Percentiles rank a stretch among this genome's conserved stretches.
phyloP scores from a whole-genome alignment of 1,140 invertebrate genomes.

The Procambarus clarkii region DNA sequence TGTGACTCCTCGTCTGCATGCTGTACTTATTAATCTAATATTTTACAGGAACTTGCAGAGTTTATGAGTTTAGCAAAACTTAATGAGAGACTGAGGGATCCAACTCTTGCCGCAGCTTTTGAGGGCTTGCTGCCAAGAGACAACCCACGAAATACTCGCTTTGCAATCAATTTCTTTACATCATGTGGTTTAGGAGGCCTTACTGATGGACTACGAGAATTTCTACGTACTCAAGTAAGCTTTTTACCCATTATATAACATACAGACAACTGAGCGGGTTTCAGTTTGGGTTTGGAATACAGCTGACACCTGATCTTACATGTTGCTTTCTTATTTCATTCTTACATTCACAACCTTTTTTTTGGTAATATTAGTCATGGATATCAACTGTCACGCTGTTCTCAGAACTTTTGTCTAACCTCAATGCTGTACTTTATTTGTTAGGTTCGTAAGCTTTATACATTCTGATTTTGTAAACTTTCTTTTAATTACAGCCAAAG shows the following conservation, averaged over 20 bases:
- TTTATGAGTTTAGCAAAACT: constrained; percentile 96
- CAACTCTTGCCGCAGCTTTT: constrained; percentile 90
- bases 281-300: no score
- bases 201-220: constrained; percentile 94
- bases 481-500: constrained; percentile 82
- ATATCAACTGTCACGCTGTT: no score
- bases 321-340: no score
- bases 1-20: no score
- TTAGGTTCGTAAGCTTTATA: neutral
- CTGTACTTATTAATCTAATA: neutral
- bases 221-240: constrained; percentile 82
- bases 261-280: no score
- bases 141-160: constrained; percentile 96
- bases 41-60: constrained; percentile 91
- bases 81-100: constrained; percentile 92
- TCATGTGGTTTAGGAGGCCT: constrained; percentile 97
- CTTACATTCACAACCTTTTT: no score
- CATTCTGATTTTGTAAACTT: neutral
- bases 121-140: constrained; percentile 96
- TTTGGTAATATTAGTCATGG: no score
- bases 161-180: constrained; percentile 99
- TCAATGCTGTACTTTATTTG: neutral
- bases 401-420: no score
- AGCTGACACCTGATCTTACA: no score
- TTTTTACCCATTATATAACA: no score